Conservation (phyloP, 2,888 invertebrate genomes). For the Ormyrus labotus region DNA sequence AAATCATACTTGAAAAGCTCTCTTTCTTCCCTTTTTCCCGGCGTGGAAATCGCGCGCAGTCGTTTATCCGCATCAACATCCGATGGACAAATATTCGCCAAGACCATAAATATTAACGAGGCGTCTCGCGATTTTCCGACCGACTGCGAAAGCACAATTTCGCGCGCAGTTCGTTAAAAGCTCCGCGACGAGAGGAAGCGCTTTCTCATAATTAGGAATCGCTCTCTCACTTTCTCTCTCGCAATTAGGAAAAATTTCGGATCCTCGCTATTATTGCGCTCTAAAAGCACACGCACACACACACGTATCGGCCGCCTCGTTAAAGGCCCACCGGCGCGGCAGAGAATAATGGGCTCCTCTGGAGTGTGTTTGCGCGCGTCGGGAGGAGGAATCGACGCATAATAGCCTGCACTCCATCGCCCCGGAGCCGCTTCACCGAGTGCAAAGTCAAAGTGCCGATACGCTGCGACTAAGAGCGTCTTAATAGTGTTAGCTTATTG, state of each 20-base stretch:
- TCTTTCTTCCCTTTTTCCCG: not conserved
- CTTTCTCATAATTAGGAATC: no score
- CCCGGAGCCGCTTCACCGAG: not conserved
- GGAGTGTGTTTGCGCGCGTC: no score
- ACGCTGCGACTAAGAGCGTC: not conserved
- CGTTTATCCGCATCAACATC: not conserved
- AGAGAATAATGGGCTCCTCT: constrained; percentile 46
- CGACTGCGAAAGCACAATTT: no score
- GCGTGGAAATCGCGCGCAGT: not conserved
- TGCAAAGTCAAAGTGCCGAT: constrained; percentile 1
- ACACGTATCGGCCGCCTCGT: constrained; percentile 15
- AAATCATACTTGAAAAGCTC: not conserved
- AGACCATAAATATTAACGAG: no score
- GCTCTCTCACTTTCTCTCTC: not conserved
- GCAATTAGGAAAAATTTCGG: constrained; percentile 1
- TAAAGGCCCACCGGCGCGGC: constrained; percentile 42
- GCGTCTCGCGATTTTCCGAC: no score
- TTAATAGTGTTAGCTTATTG: constrained; percentile 1
- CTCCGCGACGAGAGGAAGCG: no score
- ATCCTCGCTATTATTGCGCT: not conserved
- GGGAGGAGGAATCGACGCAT: constrained; percentile 8
- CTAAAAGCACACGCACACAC: not conserved
- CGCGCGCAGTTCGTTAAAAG: no score
- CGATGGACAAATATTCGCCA: not conserved
- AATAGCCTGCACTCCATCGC: constrained; percentile 5